Percentiles rank a stretch among this genome's conserved stretches.
These are phyloP conservation scores for Trichopoda pennipes DNA, from an alignment of 2,888 invertebrate species.

Conservation along the genomic window DNA sequence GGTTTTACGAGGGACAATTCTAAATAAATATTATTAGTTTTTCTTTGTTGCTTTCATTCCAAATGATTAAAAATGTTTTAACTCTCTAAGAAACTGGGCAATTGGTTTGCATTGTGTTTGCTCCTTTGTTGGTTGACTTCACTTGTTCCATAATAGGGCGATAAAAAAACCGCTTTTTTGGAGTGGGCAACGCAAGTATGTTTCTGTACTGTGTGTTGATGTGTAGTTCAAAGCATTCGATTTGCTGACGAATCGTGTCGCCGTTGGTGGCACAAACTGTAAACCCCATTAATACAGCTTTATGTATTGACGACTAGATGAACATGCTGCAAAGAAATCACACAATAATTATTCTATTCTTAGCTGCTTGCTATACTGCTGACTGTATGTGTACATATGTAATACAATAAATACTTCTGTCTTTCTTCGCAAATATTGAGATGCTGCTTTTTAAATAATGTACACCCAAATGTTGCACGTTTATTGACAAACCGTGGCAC, in stretches of 20 bases:
- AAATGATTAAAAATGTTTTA: background rate
- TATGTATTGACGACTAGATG: constrained; percentile 37
- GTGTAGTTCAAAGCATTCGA: constrained; percentile 32
- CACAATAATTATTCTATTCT: constrained; percentile 40
- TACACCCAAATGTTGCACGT: constrained; percentile 80
- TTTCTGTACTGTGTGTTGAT: background rate
- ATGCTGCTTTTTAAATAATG: constrained; percentile 74
- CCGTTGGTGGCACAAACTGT: constrained; percentile 75
- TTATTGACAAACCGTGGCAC: constrained; percentile 76
- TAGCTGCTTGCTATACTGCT: background rate
- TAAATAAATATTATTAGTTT: too few relatives aligned
- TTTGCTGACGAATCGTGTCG: constrained; percentile 71
- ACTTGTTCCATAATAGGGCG: constrained; percentile 55
- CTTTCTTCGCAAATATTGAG: constrained; percentile 35
- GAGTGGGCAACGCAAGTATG: background rate
- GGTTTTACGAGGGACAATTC: too few relatives aligned
- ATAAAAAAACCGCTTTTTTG: constrained; percentile 32
- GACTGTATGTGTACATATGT: constrained; percentile 6
- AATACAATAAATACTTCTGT: background rate
- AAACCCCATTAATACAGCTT: constrained; percentile 57
- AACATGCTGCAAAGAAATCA: constrained; percentile 14
- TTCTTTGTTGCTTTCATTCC: too few relatives aligned
- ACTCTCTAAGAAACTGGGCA: constrained; percentile 10
- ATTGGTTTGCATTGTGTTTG: constrained; percentile 18
- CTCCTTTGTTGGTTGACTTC: constrained; percentile 53